Base-by-base conservation (phyloP, 2,113 vertebrate genomes). In the Salvelinus namaycush region DNA sequence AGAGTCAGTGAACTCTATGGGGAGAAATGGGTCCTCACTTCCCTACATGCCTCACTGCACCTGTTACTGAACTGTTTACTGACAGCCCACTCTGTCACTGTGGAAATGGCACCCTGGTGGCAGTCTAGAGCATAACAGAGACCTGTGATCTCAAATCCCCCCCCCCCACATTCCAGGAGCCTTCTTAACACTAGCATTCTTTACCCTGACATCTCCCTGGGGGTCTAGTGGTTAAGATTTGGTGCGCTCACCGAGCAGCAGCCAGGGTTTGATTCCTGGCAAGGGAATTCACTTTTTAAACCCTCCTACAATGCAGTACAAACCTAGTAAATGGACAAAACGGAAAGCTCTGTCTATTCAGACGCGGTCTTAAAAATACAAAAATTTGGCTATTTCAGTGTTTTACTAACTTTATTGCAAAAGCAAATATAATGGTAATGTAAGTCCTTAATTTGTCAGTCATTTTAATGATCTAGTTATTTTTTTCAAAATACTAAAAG, bases 381-480 rank as follows among this genome's bases (percentile, higher is more conserved):
- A 20, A 31, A 67, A 4, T 29, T 20, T 16, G 3, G 66, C 29
- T 48, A 66, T 51, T 3, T 14, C n/a, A 13, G 8, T 11, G 31
- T 81, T 79, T 89, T 60, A 79, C 66, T 84, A 87, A 87, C 84
- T 97, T 96, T 97, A 96, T 95, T 96, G 92, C 92, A 95, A 96
- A 96, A 92, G 87, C 78, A 90, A 91, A 94, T 91, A 93, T 82
- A 92, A 85, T 83, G 74, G 83, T 81, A 84, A 92, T 65, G 81
- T 89, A 90, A 84, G 87, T 86, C 92, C 85, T 90, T 91, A 71
- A 76, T 86, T 76, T 81, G n/a, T 70, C 72, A 86, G 80, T 83
- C 18, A 76, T 77, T 72, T 79, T 24, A 76, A 70, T 79, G n/a
- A 70, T 18, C 65, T 78, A 80, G 64, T 80, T 70, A 79, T 77